Evolutionary conservation across 1,140 invertebrate genomes (phyloP).

Genomic region (Musca domestica): DNA sequence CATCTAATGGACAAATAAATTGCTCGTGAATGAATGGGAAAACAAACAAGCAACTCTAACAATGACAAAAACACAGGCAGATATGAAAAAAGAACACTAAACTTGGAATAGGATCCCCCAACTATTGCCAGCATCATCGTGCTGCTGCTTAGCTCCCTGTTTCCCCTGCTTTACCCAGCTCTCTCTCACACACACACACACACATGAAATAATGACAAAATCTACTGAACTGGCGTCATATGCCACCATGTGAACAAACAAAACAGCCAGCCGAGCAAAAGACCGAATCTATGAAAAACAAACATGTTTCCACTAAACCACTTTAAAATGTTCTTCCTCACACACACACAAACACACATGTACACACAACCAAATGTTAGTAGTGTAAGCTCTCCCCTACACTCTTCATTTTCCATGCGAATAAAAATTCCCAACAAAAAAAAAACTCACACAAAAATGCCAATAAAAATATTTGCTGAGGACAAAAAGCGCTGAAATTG

Average conservation of each 20-base stretch:
- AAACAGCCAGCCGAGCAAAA: neutral
- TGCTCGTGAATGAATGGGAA: conserved; percentile 6
- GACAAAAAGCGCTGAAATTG: conserved; percentile 16
- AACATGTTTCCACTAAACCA: neutral
- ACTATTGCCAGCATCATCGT: too few relatives aligned
- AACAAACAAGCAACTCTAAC: neutral
- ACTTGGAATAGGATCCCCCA: too few relatives aligned
- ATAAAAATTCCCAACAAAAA: neutral
- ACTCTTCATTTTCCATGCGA: too few relatives aligned
- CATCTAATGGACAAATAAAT: conserved; percentile 24
- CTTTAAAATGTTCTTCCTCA: neutral
- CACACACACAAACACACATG: neutral
- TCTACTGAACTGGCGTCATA: conserved; percentile 10
- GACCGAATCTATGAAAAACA: neutral
- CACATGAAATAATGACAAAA: neutral
- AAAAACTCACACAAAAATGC: neutral
- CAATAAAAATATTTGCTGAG: neutral
- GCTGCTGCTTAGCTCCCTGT: too few relatives aligned
- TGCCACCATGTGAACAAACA: neutral
- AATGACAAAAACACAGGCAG: neutral
- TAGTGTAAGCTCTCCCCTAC: too few relatives aligned
- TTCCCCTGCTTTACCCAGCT: neutral
- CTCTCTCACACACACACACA: neutral
- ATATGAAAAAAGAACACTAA: neutral
- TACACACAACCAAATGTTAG: neutral